Percentiles rank a stretch among this genome's conserved stretches.
Conservation (phyloP, 2,113 vertebrate species). For the Amphiprion ocellaris region DNA sequence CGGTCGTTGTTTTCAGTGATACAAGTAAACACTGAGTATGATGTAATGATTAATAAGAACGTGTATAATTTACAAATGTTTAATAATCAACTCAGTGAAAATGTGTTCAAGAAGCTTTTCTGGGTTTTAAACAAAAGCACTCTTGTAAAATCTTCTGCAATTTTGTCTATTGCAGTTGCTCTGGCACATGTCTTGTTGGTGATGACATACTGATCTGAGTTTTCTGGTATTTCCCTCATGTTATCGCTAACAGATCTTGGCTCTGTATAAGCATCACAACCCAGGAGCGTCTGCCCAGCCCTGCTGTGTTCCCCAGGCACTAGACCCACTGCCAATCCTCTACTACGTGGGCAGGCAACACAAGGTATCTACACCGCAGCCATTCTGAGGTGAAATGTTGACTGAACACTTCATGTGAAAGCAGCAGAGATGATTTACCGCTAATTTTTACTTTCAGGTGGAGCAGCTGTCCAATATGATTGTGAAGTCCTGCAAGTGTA, state of each 20-base stretch:
- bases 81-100: not conserved
- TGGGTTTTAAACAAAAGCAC: not conserved
- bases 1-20: too few species aligned
- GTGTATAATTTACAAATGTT: too few species aligned
- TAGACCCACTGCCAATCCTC: constrained; percentile 91
- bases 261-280: constrained; percentile 93
- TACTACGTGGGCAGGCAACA: constrained; percentile 92
- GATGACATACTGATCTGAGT: constrained; percentile 36
- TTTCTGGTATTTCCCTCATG: constrained; percentile 14
- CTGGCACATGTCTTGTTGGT: constrained; percentile 11
- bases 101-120: not conserved
- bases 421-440: not conserved
- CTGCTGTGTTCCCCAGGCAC: constrained; percentile 89
- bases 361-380: constrained; percentile 74
- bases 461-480: constrained; percentile 94
- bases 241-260: constrained; percentile 86
- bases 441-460: constrained; percentile 78
- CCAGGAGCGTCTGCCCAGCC: constrained; percentile 92
- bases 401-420: not conserved
- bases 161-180: constrained; percentile 19
- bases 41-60: not conserved
- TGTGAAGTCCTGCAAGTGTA: constrained; percentile 92
- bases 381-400: constrained; percentile 17
- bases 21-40: not conserved
- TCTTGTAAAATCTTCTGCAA: constrained; percentile 1